These are phyloP conservation scores for Oxyruncus cristatus DNA, from an alignment of 2,113 vertebrate species.

Conservation along the genomic window DNA sequence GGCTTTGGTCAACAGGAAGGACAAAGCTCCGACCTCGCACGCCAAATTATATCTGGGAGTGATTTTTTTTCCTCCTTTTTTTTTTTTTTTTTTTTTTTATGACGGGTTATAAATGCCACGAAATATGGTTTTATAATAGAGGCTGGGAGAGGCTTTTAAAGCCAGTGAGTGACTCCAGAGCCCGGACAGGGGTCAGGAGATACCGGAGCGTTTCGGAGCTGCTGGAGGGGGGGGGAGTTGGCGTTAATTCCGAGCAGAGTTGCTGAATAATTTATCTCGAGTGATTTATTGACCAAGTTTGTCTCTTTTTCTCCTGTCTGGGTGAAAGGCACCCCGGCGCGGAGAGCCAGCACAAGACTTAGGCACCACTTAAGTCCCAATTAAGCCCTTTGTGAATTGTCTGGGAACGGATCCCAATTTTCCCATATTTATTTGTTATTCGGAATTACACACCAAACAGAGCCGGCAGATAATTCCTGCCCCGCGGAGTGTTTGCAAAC, in stretches of 20 bases:
- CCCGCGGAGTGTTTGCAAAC: constrained; percentile 49
- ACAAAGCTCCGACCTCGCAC: not conserved
- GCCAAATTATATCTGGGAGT: not conserved
- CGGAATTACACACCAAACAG: not conserved
- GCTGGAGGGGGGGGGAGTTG: not conserved
- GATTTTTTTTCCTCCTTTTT: not conserved
- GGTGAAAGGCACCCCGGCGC: not conserved
- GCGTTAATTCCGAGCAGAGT: not conserved
- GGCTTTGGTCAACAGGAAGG: not conserved
- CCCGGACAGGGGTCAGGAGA: not conserved
- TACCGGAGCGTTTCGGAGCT: not conserved
- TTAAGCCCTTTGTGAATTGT: constrained; percentile 59
- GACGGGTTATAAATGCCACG: not conserved
- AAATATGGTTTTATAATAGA: not conserved
- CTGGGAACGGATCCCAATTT: constrained; percentile 61
- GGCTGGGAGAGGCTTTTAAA: constrained; percentile 1
- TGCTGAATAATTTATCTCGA: constrained; percentile 32
- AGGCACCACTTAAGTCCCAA: constrained; percentile 38
- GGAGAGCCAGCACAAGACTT: constrained; percentile 24
- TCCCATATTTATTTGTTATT: constrained; percentile 37
- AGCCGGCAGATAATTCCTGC: not conserved
- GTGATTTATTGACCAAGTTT: constrained; percentile 29
- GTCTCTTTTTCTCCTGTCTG: not conserved
- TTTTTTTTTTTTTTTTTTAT: not conserved
- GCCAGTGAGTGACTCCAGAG: not conserved